phyloP scores from a whole-genome alignment of 2,888 invertebrate genomes.

The Apamea sordens region DNA sequence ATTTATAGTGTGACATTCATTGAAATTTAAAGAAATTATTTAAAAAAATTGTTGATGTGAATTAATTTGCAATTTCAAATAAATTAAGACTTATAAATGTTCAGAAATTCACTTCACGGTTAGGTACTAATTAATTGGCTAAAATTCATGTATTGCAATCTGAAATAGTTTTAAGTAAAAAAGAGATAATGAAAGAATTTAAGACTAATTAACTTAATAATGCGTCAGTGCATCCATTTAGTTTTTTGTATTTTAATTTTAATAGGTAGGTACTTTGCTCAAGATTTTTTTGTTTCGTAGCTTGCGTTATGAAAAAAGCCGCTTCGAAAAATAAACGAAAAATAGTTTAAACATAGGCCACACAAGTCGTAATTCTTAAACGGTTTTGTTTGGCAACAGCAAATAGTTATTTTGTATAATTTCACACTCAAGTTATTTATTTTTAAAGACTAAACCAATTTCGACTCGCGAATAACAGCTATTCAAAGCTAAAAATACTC shows the following conservation, averaged over 20 bases:
- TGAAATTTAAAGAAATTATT: constrained; percentile 24
- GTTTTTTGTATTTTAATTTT: constrained; percentile 33
- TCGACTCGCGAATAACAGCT: constrained; percentile 1
- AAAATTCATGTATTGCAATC: constrained; percentile 45
- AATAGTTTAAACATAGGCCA: constrained; percentile 25
- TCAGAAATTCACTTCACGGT: constrained; percentile 41
- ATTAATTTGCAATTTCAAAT: constrained; percentile 59
- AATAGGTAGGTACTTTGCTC: background rate
- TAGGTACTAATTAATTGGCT: constrained; percentile 59
- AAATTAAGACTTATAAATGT: constrained; percentile 44
- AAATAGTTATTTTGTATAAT: constrained; percentile 33
- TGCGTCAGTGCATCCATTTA: constrained; percentile 30
- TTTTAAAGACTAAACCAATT: constrained; percentile 30
- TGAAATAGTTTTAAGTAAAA: constrained; percentile 39
- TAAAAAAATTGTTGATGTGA: constrained; percentile 23
- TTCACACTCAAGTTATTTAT: constrained; percentile 30
- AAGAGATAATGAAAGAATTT: constrained; percentile 42
- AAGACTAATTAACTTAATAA: constrained; percentile 51
- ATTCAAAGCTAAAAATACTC: constrained; percentile 42
- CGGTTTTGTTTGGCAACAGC: constrained; percentile 1
- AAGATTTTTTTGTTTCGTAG: constrained; percentile 17
- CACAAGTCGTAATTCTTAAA: constrained; percentile 36
- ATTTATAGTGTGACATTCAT: constrained; percentile 24
- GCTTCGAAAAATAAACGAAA: constrained; percentile 4
- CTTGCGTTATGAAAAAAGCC: constrained; percentile 5